These are phyloP conservation scores for Petrolisthes cinctipes DNA, from an alignment of 2,888 invertebrate genomes.

Conservation along the genomic window DNA sequence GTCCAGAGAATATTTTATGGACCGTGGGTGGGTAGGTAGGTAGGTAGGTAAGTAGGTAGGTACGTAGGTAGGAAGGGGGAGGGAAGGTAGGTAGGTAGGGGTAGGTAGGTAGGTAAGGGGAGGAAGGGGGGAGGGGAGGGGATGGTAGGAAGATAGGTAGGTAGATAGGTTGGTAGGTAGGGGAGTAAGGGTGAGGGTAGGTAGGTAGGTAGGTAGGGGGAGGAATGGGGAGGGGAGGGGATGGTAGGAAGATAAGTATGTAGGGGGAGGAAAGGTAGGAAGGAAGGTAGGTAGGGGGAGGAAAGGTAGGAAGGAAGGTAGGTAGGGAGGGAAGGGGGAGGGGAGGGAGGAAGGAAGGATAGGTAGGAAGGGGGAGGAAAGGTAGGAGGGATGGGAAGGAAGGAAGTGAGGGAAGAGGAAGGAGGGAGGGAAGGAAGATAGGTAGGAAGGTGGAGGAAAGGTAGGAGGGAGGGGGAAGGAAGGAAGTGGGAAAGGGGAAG, in stretches of 20 bases:
- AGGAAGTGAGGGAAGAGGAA: neutral
- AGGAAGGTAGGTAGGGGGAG: too few relatives aligned
- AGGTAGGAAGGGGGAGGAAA: neutral
- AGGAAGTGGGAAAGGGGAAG: neutral
- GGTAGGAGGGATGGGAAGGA: neutral
- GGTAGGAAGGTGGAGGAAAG: neutral
- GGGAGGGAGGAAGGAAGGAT: too few relatives aligned
- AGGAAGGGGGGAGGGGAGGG: too few relatives aligned
- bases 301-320: too few relatives aligned
- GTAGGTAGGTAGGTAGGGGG: too few relatives aligned
- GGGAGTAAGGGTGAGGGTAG: neutral
- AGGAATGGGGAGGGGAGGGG: too few relatives aligned
- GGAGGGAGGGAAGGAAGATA: neutral
- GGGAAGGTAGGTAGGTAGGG: neutral
- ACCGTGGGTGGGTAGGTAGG: neutral
- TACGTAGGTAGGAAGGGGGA: neutral
- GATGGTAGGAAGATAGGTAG: neutral
- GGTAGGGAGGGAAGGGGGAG: too few relatives aligned
- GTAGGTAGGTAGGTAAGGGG: neutral
- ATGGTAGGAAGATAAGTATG: too few relatives aligned
- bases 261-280: too few relatives aligned
- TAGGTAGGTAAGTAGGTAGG: neutral
- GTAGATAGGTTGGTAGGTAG: too few relatives aligned
- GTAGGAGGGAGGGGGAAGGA: too few relatives aligned
- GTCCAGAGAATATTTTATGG: too few relatives aligned